Base-by-base conservation (phyloP, 2,113 vertebrate genomes). In the Microtus pennsylvanicus region DNA sequence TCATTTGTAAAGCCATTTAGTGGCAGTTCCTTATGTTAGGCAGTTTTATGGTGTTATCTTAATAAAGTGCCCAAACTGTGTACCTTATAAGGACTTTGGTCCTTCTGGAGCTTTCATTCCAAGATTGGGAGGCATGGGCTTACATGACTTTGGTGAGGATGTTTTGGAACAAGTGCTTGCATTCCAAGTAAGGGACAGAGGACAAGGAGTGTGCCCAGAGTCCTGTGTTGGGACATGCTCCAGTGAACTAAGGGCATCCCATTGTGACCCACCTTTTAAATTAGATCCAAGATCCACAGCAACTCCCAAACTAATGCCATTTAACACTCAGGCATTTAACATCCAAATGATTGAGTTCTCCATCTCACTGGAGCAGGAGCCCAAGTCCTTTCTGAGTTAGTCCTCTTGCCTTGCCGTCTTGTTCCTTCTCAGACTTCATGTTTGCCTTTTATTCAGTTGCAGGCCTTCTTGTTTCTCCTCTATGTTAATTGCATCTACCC, bases 391-490 rank as follows among this genome's bases (percentile, higher is more conserved):
- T 33, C 35, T 8, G 6, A 67, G 70, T 30, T 24, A 61, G 33
- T 45, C 52, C 38, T 87, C 87, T 86, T 72, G 33, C 55, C 50
- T 26, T 26, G 33, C 35, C 33, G 6, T 45, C 24, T 67, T 10
- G 7, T 33, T 85, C 26, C 61, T 28, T 88, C 28, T 91, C 8
- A 2, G 42, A 72, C 50, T 75, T 89, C 35, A 6, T 21, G 28
- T 69, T 87, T n/a, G 38, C 22, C 74, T 52, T 80, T 42, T 77
- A 30, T 17, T 82, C 47, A 30, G 28, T 45, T 78, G 61, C 77
- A 72, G 42, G 67, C 38, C 80, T 75, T 83, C 58, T 91, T 88
- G 21, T 42, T 95, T 95, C 61, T 94, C 89, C 42, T 3, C 47
- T 35, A 1, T 50, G 50, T 52, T 58, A 58, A 58, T 21, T 52